Base-by-base conservation (phyloP, 2,888 invertebrate genomes). In the Synanthedon myopaeformis region DNA sequence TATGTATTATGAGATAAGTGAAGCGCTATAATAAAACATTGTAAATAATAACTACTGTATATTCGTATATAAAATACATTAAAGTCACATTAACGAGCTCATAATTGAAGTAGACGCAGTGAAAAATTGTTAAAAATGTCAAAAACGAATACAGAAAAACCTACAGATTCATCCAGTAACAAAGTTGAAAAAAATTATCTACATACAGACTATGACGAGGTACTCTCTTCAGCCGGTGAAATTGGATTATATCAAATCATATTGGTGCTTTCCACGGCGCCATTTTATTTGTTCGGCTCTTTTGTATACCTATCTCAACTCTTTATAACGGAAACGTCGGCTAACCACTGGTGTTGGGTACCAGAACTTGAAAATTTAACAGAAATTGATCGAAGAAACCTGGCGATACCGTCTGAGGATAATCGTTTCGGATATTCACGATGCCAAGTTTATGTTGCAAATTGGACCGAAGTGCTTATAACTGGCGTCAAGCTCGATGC, bases 311-410 rank as follows among this genome's bases (percentile, higher is more conserved):
- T 55, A 52, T 41, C 54, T 2, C 58, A 58, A 23, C 41, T 58
- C 14, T 58, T 58, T 23, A 45, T 58, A 14, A 92, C 67, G 84
- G 92, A 49, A 92, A 93, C 64, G 84, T 92, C 19, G 88, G 78
- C 17, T 83, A 88, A 51, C 90, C 90, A 58, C 41, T 58, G 58
- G 58, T 58, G 58, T 51, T 55, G 58, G 56, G 51, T 58, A 12
- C 58, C 58, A n/a, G 58, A 58, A 45, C 28, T 58, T 13, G 58
- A 52, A 17, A 58, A 58, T 50, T 54, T 58, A 12, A 58, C 58
- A 10, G 52, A 23, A 2, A 35, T 49, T 5, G 56, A 58, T 48
- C 51, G 58, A 52, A 52, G 53, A 35, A 51, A 10, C 28, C 23
- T 56, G 8, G 58, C 56, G 12, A 58, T 58, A 53, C 58, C 58